Base-by-base conservation (phyloP, 1,140 invertebrate species). In the Pseudomyrmex flavicornis region DNA sequence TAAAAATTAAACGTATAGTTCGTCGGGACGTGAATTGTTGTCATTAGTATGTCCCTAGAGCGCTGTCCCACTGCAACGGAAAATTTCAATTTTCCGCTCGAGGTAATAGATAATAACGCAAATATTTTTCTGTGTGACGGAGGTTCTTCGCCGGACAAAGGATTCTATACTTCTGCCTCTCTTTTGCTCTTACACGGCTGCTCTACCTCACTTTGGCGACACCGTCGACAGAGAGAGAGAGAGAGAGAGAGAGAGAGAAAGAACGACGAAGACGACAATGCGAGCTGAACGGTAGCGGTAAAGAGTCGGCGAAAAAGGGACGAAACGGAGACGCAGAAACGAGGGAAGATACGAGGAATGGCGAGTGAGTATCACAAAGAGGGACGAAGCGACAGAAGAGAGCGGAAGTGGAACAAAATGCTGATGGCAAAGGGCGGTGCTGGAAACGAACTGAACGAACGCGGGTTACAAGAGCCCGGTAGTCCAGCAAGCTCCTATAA, bases 401-500 rank as follows among this genome's bases (percentile, higher is more conserved):
- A 9, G 58, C 56, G 63, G 69, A 87, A 70, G 65, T 76, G 74
- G 75, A 84, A 86, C 73, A 80, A 84, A 87, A 68, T 70, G 74
- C 62, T 65, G 79, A 48, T 66, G 65, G 66, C 48, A 84, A 83
- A 74, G 54, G 70, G 68, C 54, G 63, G 58, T 52, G 61, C 65
- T 84, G 58, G 68, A 83, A 88, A 85, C 82, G 72, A 74, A 88
- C 76, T 52, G 56, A 84, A 83, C 61, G 79, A 69, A 79, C 65
- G 65, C 22, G 75, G 59, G 26, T 74, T 70, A 61, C 84, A 76
- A 86, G 75, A 86, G 72, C 66, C 35, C 62, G 73, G 86, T 80
- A 84, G 79, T 62, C 10, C 82, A 61, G 61, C 68, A 66, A 50
- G 70, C 65, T 84, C 87, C 90, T 92, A 92, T 93, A 93, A 93